Evolutionary conservation across 1,140 invertebrate species (phyloP), one percentile per base, ranked within the genome.

Genomic region (Cepaea nemoralis): DNA sequence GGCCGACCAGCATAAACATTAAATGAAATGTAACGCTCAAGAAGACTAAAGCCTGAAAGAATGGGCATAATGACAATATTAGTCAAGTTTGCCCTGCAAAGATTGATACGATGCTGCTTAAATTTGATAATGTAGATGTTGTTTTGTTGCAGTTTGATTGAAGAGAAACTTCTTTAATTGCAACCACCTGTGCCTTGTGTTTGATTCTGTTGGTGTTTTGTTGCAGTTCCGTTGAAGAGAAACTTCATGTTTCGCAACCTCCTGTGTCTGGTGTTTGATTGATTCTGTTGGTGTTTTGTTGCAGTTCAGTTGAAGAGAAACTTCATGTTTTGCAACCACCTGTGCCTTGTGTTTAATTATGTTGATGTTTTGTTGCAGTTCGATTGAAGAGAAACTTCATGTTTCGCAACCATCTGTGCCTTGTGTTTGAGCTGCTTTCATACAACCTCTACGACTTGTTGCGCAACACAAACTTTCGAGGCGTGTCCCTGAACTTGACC

Each of bases 271-370:
- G 98, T 99, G 89, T 99, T 99, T 93, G 99, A 99, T n/a, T n/a
- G n/a, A n/a, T n/a, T n/a, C n/a, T n/a, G n/a, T n/a, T n/a, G n/a
- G n/a, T 99, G n/a, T 55, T 83, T 79, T 86, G 69, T 86, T 89
- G 82, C 94, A 99, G 98, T 99, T 92, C 98, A 97, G 95, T 94
- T 99, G 92, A 99, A 99, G 94, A 95, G 97, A 89, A 97, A 99
- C 94, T 99, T 99, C 92, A 98, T 99, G 95, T 99, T 89, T 85
- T 87, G 90, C 69, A 91, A 99, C 93, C 99, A 99, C 94, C 94
- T 99, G 92, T 99, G 99, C 94, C 94, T 99, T 92, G 98, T 99
- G 89, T 99, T 99, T 93, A 98, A 99, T n/a, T n/a, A n/a, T n/a
- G n/a, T n/a, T n/a, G n/a, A n/a, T 99, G n/a, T 55, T 83, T 79